Base-by-base conservation (phyloP, 1,140 invertebrate species). In the Camponotus floridanus region DNA sequence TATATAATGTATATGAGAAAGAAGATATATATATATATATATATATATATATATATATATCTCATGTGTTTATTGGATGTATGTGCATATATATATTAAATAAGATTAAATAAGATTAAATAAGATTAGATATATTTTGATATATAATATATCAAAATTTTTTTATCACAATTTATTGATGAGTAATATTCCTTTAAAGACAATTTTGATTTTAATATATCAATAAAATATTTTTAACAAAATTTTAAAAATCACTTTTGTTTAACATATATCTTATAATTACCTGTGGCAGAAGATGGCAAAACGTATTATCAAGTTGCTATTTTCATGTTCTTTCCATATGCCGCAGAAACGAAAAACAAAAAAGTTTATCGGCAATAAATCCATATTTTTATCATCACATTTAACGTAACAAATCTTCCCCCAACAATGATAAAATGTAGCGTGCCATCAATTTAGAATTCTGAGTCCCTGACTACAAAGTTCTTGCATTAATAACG, bases 361-460 rank as follows among this genome's bases (percentile, higher is more conserved):
- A n/a, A 45, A 78, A n/a, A 85, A 85, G 13, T 85, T 85, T 13
- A 85, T 1, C 26, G 76, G 85, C 8, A 86, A 71, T 18, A 86
- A 39, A 6, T 86, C 76, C 76, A 86, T 86, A 51, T 76, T 76
- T 74, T 76, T 83, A 65, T n/a, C 13, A 18, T 45, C 1, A 11
- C 13, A 8, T 55, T n/a, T 62, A 70, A 57, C 1, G 9, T 57
- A 80, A 70, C 3, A 57, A n/a, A 26, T 26, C 55, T 42, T n/a
- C 48, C 33, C 15, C 39, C 31, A 31, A 33, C 26, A 64, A 48
- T 62, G n/a, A 15, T 2, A 7, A 76, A 18, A 8, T 61, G 21
- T 73, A 26, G 26, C 26, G 26, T 26, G 26, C 26, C 9, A 48
- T 51, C 36, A 26, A n/a, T 45, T 76, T 7, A 45, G 18, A 61